Percentiles rank a stretch among this genome's conserved stretches.
Evolutionary conservation across 2,113 vertebrate species (phyloP).

Genomic region (Callopanchax toddi): DNA sequence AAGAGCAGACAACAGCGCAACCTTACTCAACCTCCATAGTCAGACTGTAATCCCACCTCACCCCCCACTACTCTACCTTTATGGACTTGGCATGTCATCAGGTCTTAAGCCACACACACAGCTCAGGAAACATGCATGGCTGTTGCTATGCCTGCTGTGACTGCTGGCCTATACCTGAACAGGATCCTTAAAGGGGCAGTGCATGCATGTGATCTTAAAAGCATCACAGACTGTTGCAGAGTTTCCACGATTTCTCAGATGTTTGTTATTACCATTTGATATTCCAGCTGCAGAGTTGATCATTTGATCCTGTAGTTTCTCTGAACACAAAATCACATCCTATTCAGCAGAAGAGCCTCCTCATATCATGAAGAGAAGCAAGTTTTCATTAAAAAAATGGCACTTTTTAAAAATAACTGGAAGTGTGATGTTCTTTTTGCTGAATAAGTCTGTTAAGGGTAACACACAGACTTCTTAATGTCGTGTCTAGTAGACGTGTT

Average conservation of each 20-base stretch:
- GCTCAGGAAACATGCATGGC: conserved; percentile 26
- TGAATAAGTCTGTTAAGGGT: not conserved
- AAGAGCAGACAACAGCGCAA: conserved; percentile 59
- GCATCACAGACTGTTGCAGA: not conserved
- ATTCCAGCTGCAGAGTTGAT: not conserved
- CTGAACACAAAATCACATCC: conserved; percentile 28
- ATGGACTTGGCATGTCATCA: conserved; percentile 54
- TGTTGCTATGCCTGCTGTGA: conserved; percentile 49
- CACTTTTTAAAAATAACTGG: conserved; percentile 31
- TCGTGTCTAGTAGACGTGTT: too few species aligned
- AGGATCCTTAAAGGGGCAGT: conserved; percentile 19
- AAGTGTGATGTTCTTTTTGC: not conserved
- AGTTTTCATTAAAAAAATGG: conserved; percentile 12
- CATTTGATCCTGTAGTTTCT: conserved; percentile 12
- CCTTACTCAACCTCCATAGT: conserved; percentile 37
- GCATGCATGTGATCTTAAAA: not conserved
- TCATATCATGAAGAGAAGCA: conserved; percentile 35
- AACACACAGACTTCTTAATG: too few species aligned
- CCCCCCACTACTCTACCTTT: conserved; percentile 23
- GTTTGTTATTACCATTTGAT: not conserved
- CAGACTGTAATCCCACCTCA: conserved; percentile 56
- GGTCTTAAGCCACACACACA: conserved; percentile 29
- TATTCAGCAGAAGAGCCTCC: conserved; percentile 9
- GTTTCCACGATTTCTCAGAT: not conserved
- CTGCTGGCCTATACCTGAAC: conserved; percentile 8